These are phyloP conservation scores for Apotomis capreana DNA, from an alignment of 2,888 invertebrate genomes.

Conservation along the genomic window DNA sequence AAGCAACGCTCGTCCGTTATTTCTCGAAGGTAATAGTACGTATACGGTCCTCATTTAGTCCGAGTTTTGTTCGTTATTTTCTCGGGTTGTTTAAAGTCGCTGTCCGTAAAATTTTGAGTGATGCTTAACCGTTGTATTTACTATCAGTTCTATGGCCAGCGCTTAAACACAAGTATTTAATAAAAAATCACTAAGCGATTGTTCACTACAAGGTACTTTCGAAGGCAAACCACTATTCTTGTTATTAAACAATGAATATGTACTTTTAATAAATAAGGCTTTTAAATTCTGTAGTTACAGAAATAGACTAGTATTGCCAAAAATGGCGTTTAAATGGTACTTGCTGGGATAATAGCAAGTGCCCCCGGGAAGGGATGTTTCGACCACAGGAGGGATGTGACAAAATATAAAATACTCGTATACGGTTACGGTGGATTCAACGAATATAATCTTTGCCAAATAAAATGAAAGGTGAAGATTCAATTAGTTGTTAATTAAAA, in stretches of 20 bases:
- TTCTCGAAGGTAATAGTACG: too few relatives aligned
- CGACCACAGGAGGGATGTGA: neutral
- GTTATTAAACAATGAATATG: slow-evolving; percentile 15
- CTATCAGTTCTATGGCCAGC: neutral
- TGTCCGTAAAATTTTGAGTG: neutral
- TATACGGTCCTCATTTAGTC: neutral
- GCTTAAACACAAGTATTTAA: slow-evolving; percentile 5
- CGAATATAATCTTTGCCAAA: neutral
- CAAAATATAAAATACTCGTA: neutral
- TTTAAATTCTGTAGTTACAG: slow-evolving; percentile 13
- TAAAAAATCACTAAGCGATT: slow-evolving; percentile 1
- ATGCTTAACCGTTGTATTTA: neutral
- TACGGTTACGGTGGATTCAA: neutral
- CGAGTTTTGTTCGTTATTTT: neutral
- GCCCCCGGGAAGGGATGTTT: neutral
- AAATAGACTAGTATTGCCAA: slow-evolving; percentile 27
- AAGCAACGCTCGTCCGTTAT: too few relatives aligned
- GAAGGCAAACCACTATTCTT: neutral
- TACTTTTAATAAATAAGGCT: slow-evolving; percentile 24
- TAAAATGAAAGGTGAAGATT: neutral
- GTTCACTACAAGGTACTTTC: neutral
- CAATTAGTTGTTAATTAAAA: too few relatives aligned
- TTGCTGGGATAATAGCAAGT: neutral
- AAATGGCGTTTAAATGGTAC: neutral
- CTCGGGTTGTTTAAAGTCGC: neutral